Conservation (phyloP, 2,888 invertebrate genomes). For the Drosophila kuntzei region DNA sequence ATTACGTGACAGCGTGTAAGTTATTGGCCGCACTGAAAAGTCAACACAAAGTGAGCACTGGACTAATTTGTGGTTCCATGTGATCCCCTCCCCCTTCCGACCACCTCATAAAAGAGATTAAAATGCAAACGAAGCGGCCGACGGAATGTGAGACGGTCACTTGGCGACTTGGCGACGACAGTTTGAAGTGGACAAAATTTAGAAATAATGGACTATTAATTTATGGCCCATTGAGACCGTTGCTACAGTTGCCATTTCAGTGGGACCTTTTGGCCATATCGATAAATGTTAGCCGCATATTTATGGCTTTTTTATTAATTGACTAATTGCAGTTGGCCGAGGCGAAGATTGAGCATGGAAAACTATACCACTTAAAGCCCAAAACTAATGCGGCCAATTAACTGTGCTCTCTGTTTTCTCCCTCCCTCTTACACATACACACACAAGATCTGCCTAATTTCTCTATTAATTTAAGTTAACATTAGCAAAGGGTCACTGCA, state of each 20-base stretch:
- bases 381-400: slow-evolving; percentile 72
- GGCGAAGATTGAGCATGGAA: slow-evolving; percentile 9
- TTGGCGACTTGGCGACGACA: slow-evolving; percentile 74
- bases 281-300: slow-evolving; percentile 70
- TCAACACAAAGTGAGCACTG: slow-evolving; percentile 70
- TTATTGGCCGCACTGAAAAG: slow-evolving; percentile 79
- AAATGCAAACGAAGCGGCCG: slow-evolving; percentile 77
- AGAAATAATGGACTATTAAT: slow-evolving; percentile 82
- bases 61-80: slow-evolving; percentile 71
- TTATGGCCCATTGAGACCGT: slow-evolving; percentile 57
- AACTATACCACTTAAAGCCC: slow-evolving; percentile 66
- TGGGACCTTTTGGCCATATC: slow-evolving; percentile 58
- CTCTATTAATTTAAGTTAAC: slow-evolving; percentile 78
- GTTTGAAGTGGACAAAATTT: slow-evolving; percentile 79
- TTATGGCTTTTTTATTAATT: slow-evolving; percentile 76
- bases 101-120: slow-evolving; percentile 59
- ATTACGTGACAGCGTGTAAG: slow-evolving; percentile 62
- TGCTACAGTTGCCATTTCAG: slow-evolving; percentile 67
- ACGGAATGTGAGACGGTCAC: slow-evolving; percentile 43
- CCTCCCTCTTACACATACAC: background rate
- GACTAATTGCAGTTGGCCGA: slow-evolving; percentile 69
- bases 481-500: slow-evolving; percentile 49
- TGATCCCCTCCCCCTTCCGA: slow-evolving; percentile 4
- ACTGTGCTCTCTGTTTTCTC: slow-evolving; percentile 33
- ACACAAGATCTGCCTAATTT: slow-evolving; percentile 66